A percentile compares a stretch with the other conserved stretches of the same genome.
Conservation (phyloP, 2,888 invertebrate species). For the Hybos culiciformis region DNA sequence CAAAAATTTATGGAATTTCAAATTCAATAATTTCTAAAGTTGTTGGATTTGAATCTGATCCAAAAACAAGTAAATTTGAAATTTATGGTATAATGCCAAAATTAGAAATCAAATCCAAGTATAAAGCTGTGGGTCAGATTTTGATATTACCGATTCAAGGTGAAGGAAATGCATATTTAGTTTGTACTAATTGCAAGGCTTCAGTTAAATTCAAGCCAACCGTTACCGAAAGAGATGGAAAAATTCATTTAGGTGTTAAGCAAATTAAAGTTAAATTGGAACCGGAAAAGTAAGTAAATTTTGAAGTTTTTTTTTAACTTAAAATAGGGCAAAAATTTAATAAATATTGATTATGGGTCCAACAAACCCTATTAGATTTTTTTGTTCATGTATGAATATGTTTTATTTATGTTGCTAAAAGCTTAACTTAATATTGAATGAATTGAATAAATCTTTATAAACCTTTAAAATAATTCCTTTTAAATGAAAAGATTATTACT, state of each 20-base stretch:
- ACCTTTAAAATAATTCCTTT: too few relatives aligned
- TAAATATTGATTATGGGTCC: too few relatives aligned
- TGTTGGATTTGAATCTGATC: slow-evolving; percentile 26
- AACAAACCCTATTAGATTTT: too few relatives aligned
- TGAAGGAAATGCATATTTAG: slow-evolving; percentile 30
- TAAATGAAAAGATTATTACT: too few relatives aligned
- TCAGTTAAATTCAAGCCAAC: slow-evolving; percentile 30
- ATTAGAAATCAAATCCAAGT: slow-evolving; percentile 25
- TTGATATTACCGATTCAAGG: slow-evolving; percentile 36
- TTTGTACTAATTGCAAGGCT: slow-evolving; percentile 25
- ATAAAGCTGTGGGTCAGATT: slow-evolving; percentile 35
- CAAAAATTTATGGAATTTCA: slow-evolving; percentile 20
- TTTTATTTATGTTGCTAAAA: too few relatives aligned
- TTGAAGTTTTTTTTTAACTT: too few relatives aligned
- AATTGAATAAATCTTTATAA: too few relatives aligned
- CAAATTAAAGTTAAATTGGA: slow-evolving; percentile 30
- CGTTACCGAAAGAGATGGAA: slow-evolving; percentile 21
- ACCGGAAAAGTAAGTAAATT: slow-evolving; percentile 25
- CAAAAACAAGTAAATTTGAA: slow-evolving; percentile 30
- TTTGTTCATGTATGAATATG: too few relatives aligned
- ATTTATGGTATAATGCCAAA: slow-evolving; percentile 29
- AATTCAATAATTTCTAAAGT: slow-evolving; percentile 15
- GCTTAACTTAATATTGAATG: too few relatives aligned
- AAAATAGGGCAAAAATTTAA: too few relatives aligned
- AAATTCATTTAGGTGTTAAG: slow-evolving; percentile 24